Conservation (phyloP, 2,888 invertebrate species). For the Limnephilus auricula region DNA sequence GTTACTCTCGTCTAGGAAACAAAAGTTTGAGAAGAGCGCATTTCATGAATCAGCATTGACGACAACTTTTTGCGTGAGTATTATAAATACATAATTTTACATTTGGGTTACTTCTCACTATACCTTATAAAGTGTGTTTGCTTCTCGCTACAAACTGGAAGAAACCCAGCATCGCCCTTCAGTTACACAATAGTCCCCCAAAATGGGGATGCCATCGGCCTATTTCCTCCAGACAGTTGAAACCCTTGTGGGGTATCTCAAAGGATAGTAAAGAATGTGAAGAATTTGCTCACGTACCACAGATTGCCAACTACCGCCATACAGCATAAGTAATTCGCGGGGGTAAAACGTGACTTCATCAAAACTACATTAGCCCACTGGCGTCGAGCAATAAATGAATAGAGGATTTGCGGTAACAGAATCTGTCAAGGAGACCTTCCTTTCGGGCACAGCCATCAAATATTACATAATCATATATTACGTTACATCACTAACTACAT, state of each 20-base stretch:
- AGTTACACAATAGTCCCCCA: neutral
- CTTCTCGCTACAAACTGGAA: too few relatives aligned
- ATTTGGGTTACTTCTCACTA: too few relatives aligned
- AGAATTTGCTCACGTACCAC: neutral
- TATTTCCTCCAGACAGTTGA: neutral
- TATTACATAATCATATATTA: neutral
- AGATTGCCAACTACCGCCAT: neutral
- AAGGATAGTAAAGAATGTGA: neutral
- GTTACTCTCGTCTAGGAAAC: too few relatives aligned
- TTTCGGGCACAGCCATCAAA: neutral
- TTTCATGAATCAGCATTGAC: too few relatives aligned
- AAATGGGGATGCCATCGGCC: neutral
- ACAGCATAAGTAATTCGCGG: conserved; percentile 61
- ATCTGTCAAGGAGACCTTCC: neutral
- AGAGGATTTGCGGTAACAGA: conserved; percentile 49
- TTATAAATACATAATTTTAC: too few relatives aligned
- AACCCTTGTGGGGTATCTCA: neutral
- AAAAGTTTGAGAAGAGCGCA: too few relatives aligned
- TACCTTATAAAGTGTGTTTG: too few relatives aligned
- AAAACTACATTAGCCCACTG: conserved; percentile 65
- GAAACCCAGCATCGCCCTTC: too few relatives aligned
- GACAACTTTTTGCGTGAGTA: too few relatives aligned
- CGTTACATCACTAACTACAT: neutral
- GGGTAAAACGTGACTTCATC: conserved; percentile 64
- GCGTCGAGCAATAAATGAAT: conserved; percentile 50